Percentiles rank a stretch among this genome's conserved stretches.
Evolutionary conservation across 2,113 vertebrate genomes (phyloP).

Genomic region (Chauna torquata): DNA sequence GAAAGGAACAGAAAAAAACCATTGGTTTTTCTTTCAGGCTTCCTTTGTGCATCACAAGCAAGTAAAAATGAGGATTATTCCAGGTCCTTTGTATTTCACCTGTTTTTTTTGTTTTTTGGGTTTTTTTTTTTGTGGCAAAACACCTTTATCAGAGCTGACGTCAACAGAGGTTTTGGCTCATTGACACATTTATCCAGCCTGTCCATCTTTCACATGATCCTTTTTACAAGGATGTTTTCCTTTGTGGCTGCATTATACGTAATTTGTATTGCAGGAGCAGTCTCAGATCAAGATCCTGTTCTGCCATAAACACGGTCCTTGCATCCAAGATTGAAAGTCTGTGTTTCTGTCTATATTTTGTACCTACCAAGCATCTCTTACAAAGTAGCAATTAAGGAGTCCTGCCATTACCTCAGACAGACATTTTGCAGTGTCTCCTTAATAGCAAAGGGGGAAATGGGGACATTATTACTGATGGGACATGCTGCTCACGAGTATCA

Average conservation of each 20-base stretch:
- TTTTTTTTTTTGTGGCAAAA: neutral
- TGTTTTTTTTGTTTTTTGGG: neutral
- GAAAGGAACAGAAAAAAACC: neutral
- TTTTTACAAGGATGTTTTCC: neutral
- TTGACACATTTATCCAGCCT: neutral
- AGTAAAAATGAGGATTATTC: neutral
- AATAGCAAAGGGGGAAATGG: neutral
- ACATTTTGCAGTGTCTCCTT: neutral
- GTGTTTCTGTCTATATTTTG: neutral
- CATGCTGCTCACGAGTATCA: neutral
- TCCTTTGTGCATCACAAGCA: neutral
- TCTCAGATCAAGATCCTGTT: accelerated
- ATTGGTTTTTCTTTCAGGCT: neutral
- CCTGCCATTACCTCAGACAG: neutral
- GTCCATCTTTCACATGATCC: neutral
- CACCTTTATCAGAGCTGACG: neutral
- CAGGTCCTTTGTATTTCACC: neutral
- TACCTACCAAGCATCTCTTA: neutral
- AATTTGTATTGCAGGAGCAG: neutral
- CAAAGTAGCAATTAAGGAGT: slow-evolving; percentile 6
- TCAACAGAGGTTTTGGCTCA: neutral
- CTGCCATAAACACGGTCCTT: neutral
- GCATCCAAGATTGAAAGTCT: neutral
- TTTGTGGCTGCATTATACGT: neutral
- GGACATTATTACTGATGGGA: neutral